phyloP scores from a whole-genome alignment of 1,140 invertebrate genomes.

The Pachypsylla venusta region DNA sequence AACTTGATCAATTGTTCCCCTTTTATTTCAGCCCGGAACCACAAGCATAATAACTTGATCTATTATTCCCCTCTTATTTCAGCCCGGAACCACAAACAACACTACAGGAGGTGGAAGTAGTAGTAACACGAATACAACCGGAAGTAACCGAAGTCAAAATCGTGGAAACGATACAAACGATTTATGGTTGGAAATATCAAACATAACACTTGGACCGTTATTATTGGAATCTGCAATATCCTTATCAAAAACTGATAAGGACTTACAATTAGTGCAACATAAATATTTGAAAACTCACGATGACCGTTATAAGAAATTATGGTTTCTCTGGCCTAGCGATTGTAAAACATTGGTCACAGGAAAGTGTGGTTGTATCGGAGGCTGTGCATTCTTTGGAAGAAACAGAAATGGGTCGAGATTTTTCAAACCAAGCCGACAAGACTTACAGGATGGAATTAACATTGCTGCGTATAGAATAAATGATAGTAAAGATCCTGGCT shows the following conservation, averaged over 20 bases:
- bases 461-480: constrained; percentile 50
- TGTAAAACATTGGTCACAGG: constrained; percentile 32
- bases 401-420: constrained; percentile 74
- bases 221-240: constrained; percentile 85
- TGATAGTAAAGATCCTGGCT: constrained; percentile 48
- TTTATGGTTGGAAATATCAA: constrained; percentile 85
- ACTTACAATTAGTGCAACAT: constrained; percentile 59
- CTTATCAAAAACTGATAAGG: constrained; percentile 52
- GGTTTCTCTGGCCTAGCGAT: constrained; percentile 82
- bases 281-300: constrained; percentile 60
- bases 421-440: constrained; percentile 65
- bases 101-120: constrained; percentile 16
- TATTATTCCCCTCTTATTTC: too few species aligned
- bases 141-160: constrained; percentile 35
- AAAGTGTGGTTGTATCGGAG: constrained; percentile 91
- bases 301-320: constrained; percentile 67
- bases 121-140: constrained; percentile 42
- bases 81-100: too few species aligned
- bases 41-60: too few species aligned
- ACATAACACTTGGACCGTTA: constrained; percentile 74
- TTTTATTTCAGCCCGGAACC: too few species aligned
- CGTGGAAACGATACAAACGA: constrained; percentile 38
- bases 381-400: constrained; percentile 84
- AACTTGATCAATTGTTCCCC: too few species aligned
- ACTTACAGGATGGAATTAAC: constrained; percentile 65